Evolutionary conservation across 37 sponge, comb jelly and placozoan genomes (phyloP), one percentile per base, ranked within the genome.

Genomic region (Cladorhizidae sp.): DNA sequence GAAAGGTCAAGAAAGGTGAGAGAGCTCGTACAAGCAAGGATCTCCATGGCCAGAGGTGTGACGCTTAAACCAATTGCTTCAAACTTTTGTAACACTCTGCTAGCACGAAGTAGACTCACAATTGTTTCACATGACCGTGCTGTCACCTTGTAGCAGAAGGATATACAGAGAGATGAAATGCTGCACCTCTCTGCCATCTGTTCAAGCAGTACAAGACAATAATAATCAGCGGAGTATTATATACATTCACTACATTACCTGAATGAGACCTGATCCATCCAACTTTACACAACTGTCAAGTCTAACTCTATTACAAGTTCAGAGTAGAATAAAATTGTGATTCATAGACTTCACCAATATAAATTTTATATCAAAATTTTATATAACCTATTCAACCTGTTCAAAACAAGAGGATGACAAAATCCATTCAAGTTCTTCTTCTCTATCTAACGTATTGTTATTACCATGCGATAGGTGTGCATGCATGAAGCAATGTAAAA

Each of bases 161-260:
- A 92, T 3, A 92, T 42, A 50, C 77, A 51, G 15, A 92, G 77
- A 1, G 37, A 41, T 51, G 72, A 29, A 7, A 92, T 23, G 37
- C 42, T 69, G 39, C 89, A 87, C 5, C 42, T 54, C 65, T 74
- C 82, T 38, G 93, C 93, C 77, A 92, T 85, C 93, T 92, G 43
- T 14, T 39, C 0, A 25, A 22, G 40, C 12, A 72, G 21, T 35
- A 38, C 26, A 39, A 22, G 40, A 42, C 63, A 9, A 38, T 67
- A 8, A 67, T 64, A 64, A 12, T 64, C 31, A 64, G 38, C 8
- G 39, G 9, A 36, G 5, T 28, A 67, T 67, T 61, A 28, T 12
- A 36, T 15, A 67, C 3, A 67, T 37, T 26, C 26, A 32, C 25
- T n/a, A 61, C 7, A 38, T 21, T 71, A 92, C 93, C 76, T 80